These are phyloP conservation scores for Apamea monoglypha DNA, from an alignment of 2,888 invertebrate genomes.

Conservation along the genomic window DNA sequence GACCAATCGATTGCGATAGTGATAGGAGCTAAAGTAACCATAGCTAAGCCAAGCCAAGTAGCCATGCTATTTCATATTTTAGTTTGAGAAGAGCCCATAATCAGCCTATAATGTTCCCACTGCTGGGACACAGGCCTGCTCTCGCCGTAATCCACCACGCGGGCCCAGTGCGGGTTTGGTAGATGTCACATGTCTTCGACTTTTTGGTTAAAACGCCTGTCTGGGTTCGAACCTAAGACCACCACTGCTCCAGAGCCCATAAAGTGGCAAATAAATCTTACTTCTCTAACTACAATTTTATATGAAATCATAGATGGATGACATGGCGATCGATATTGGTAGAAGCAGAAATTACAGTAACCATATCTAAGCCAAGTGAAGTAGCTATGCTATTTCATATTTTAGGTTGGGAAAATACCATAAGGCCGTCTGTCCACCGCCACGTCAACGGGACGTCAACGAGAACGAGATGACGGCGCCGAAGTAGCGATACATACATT, in stretches of 20 bases:
- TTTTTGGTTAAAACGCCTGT: too few species aligned
- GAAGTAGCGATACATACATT: not conserved
- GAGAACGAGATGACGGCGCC: not conserved
- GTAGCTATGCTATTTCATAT: not conserved
- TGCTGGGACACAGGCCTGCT: too few species aligned
- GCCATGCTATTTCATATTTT: not conserved
- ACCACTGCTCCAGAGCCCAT: too few species aligned
- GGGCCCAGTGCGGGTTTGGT: too few species aligned
- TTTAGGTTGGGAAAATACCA: not conserved
- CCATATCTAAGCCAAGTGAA: not conserved
- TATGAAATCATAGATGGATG: too few species aligned
- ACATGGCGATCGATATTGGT: not conserved
- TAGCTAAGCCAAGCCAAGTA: not conserved
- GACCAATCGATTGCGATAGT: conserved; percentile 20
- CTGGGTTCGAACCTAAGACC: too few species aligned
- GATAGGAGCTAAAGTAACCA: not conserved
- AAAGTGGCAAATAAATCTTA: not conserved
- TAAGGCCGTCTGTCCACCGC: not conserved
- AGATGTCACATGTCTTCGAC: too few species aligned
- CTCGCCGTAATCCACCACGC: too few species aligned
- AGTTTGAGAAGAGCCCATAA: not conserved
- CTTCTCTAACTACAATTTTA: not conserved
- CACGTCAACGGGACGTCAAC: not conserved
- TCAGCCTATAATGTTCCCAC: too few species aligned
- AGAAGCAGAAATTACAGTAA: not conserved